phyloP scores from a whole-genome alignment of 2,113 vertebrate species.

The Cygnus buccinator region DNA sequence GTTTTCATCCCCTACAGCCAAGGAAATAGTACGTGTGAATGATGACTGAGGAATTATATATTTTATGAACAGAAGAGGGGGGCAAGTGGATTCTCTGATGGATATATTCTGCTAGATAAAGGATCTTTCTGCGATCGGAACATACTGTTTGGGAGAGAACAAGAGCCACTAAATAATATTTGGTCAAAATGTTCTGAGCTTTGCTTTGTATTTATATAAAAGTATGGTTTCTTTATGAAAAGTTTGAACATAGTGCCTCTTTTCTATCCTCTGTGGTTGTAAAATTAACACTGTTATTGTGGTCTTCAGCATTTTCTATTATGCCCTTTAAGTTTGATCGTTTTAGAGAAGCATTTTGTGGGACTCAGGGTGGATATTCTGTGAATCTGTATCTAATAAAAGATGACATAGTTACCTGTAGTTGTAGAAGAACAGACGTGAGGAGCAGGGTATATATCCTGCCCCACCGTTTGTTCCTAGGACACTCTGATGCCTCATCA shows the following conservation, averaged over 20 bases:
- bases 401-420: neutral
- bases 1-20: neutral
- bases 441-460: neutral
- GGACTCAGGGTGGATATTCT: neutral
- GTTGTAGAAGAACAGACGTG: neutral
- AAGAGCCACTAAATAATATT: conserved; percentile 26
- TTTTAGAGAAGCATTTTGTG: neutral
- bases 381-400: neutral
- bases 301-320: neutral
- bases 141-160: conserved; percentile 1
- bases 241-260: neutral
- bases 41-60: neutral
- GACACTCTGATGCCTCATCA: neutral
- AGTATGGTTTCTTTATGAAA: neutral
- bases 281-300: conserved; percentile 18
- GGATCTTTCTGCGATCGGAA: conserved; percentile 17
- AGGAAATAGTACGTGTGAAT: neutral
- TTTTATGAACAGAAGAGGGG: neutral
- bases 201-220: conserved; percentile 6
- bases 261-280: neutral
- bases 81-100: neutral
- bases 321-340: neutral
- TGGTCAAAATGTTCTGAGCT: conserved; percentile 6
- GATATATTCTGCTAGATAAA: conserved; percentile 34
- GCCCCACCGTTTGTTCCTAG: neutral